Evolutionary conservation across 2,888 invertebrate species (phyloP), one percentile per base, ranked within the genome.

Genomic region (Cheilosia vernalis): DNA sequence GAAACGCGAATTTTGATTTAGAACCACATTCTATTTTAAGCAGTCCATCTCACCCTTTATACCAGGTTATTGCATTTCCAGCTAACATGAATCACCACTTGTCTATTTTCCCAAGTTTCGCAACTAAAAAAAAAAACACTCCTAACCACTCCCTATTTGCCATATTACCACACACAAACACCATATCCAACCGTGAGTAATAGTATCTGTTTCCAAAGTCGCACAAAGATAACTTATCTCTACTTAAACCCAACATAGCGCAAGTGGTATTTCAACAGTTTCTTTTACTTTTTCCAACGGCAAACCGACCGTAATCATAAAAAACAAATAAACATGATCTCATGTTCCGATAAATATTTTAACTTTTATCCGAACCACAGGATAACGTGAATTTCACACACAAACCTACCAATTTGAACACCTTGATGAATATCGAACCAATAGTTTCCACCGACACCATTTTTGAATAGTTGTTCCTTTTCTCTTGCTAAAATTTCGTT

Each of bases 391-490:
- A 95, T 95, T 6, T 5, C 37, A 7, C 42, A 15, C 42, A n/a
- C 15, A 33, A 42, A 88, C 90, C 76, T 93, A 97, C 97, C 94
- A 97, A 92, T 93, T 97, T 97, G 77, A 97, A 93, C 79, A 95
- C 93, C 93, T 97, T 97, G 89, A 97, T 94, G 91, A 96, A 95
- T 82, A 97, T 95, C 76, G 96, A 95, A 87, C 95, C 97, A 88
- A 97, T 95, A 56, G 96, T 96, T 91, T 96, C 95, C 80, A 96
- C 94, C 87, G 96, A 95, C 91, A 96, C 96, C 96, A 96, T 96
- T 93, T 93, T 95, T 66, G 49, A 24, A 44, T 61, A 47, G 15
- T 13, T 37, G 10, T 42, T 63, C 47, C 47, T 33, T 56, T 69
- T 78, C 72, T 37, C 51, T 63, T 33, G 72, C 10, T 33, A 24